Conservation (phyloP, 2,888 invertebrate genomes). For the Allophyes oxyacanthae region DNA sequence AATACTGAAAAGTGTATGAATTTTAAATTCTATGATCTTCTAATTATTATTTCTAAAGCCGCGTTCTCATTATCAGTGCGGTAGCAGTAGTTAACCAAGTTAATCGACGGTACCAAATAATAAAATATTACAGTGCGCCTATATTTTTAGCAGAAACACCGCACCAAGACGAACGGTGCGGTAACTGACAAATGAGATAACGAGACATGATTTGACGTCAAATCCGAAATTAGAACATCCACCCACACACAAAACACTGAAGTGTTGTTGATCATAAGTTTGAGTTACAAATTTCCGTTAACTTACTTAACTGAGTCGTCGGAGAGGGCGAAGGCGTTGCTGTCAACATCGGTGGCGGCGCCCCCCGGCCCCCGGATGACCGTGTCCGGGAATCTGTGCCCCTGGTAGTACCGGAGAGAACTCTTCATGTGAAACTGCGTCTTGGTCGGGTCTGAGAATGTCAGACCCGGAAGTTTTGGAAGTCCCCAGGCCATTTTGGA, state of each 20-base stretch:
- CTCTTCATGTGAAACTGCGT: constrained; percentile 90
- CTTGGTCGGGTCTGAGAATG: constrained; percentile 91
- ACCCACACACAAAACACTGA: neutral
- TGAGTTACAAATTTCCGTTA: constrained; percentile 20
- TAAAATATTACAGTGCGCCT: too few species aligned
- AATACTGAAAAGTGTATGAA: too few species aligned
- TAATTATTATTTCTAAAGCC: too few species aligned
- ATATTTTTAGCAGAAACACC: too few species aligned
- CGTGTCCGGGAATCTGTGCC: constrained; percentile 90
- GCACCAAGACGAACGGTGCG: too few species aligned
- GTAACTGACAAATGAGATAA: too few species aligned
- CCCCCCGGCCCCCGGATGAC: constrained; percentile 89
- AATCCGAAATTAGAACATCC: constrained; percentile 15
- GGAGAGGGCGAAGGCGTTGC: constrained; percentile 88
- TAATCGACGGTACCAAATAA: too few species aligned
- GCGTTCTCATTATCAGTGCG: too few species aligned
- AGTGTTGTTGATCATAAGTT: constrained; percentile 23
- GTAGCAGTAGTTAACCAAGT: too few species aligned
- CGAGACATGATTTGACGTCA: constrained; percentile 1
- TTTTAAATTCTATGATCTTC: too few species aligned
- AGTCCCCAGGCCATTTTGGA: constrained; percentile 88
- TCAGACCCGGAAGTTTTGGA: constrained; percentile 92
- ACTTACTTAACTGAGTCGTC: constrained; percentile 88
- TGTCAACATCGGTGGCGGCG: constrained; percentile 89
- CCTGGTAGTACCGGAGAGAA: constrained; percentile 91